Conservation (phyloP, 2,888 invertebrate genomes). For the Platycheirus rosarum region DNA sequence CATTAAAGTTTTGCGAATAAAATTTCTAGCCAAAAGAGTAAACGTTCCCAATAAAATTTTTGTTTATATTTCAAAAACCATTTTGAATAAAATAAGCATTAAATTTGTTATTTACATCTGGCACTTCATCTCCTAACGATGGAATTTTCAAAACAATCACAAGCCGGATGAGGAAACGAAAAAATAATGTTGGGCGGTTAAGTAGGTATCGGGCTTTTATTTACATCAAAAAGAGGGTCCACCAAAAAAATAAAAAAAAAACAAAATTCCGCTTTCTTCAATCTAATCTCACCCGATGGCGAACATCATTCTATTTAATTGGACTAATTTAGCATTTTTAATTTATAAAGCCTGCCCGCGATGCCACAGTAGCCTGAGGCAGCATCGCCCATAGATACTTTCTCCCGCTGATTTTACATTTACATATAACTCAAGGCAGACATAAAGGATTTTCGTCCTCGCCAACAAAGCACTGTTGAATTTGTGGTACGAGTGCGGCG, state of each 20-base stretch:
- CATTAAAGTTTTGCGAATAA: too few species aligned
- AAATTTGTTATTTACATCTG: too few species aligned
- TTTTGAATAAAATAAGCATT: too few species aligned
- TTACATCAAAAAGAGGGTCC: constrained; percentile 47
- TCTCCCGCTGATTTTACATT: constrained; percentile 4
- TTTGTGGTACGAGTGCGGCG: constrained; percentile 26
- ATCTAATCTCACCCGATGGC: constrained; percentile 71
- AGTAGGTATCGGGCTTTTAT: constrained; percentile 26
- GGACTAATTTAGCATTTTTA: constrained; percentile 78
- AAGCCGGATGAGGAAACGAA: background rate
- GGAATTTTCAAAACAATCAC: too few species aligned
- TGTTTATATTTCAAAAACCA: too few species aligned
- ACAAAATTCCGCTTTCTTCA: constrained; percentile 50
- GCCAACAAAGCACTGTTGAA: constrained; percentile 1
- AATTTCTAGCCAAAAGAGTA: too few species aligned
- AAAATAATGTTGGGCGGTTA: background rate
- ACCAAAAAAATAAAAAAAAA: too few species aligned
- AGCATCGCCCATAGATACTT: background rate
- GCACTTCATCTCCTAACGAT: too few species aligned
- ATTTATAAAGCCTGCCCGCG: constrained; percentile 75
- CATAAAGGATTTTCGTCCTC: constrained; percentile 32
- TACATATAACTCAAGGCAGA: constrained; percentile 33
- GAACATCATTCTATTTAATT: constrained; percentile 76
- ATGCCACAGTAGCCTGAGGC: constrained; percentile 4
- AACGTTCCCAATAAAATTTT: too few species aligned